Percentiles rank a stretch among this genome's conserved stretches.
Evolutionary conservation across 2,113 vertebrate species (phyloP).

Genomic region (Otus sunia): DNA sequence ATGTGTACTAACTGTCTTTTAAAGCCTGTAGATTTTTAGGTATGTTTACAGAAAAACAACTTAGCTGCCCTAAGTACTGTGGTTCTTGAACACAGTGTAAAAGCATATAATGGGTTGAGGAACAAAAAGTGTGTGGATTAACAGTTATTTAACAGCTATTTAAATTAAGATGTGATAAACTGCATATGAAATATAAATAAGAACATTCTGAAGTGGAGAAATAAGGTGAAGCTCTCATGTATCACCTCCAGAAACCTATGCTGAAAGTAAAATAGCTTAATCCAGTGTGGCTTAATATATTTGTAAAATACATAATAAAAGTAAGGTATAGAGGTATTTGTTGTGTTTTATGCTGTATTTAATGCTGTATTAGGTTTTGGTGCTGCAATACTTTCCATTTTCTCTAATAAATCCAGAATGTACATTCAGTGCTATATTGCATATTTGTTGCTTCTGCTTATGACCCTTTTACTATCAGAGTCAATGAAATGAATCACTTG

Average conservation of each 20-base stretch:
- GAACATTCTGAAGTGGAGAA: neutral
- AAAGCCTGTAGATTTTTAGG: neutral
- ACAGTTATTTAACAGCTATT: neutral
- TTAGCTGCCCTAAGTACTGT: neutral
- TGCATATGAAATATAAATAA: neutral
- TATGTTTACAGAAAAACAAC: neutral
- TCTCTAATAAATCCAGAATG: conserved; percentile 32
- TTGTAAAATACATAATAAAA: neutral
- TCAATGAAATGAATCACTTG: conserved; percentile 54
- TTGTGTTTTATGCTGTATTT: conserved; percentile 23
- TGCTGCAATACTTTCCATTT: conserved; percentile 1
- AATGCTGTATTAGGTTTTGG: conserved; percentile 5
- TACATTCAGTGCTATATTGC: neutral
- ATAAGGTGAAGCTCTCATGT: neutral
- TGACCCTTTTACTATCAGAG: conserved; percentile 50
- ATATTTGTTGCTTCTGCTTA: conserved; percentile 57
- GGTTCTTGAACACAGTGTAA: neutral
- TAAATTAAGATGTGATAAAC: neutral
- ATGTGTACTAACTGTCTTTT: neutral
- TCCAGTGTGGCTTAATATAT: neutral
- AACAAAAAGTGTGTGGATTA: neutral
- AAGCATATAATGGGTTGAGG: neutral
- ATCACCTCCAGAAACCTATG: neutral
- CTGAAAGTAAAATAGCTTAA: neutral
- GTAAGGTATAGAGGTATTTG: neutral